Base-by-base conservation (phyloP, 2,888 invertebrate species). In the Pachliopta kotzebuea region DNA sequence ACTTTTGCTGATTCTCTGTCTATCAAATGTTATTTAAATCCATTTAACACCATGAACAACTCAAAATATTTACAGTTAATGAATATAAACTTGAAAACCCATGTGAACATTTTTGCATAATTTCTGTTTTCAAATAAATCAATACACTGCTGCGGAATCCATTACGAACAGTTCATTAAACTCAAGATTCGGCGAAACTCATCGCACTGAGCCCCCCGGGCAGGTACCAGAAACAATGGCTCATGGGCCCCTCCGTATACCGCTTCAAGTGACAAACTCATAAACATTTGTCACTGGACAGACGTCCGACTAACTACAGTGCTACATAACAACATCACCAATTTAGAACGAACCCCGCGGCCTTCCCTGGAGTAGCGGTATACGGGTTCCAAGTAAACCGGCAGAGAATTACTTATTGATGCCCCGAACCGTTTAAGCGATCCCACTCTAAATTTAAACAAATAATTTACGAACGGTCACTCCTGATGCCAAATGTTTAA, bases 381-480 rank as follows among this genome's bases (percentile, higher is more conserved):
- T 18, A 53, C 71, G 26, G 75, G 88, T 65, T 75, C 87, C 69
- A 26, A 8, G 1, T 57, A 70, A 65, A 66, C 56, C 83, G 85
- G 86, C 73, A 66, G 65, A 60, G 76, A 78, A 89, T 90, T 88
- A 89, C 88, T 89, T 91, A 91, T 90, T 88, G 88, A 88, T 86
- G 86, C 85, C 87, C 88, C 85, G 81, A 86, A 90, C 88, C 89
- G 87, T 86, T 90, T 89, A 90, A 82, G 80, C 85, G 88, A 88
- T 89, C 83, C 87, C 80, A 83, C 85, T 89, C 89, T 88, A 91
- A 90, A 90, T 90, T 90, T 87, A 83, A 88, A 88, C 89, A 86
- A 88, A 91, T 90, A 90, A 90, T 90, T 91, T 89, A 90, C 86
- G 84, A 83, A 87, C 87, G 86, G 87, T 85, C 88, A 86, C 81